Percentiles rank a stretch among this genome's conserved stretches.
phyloP scores from a whole-genome alignment of 1,140 invertebrate species.

The Eumaeus atala region DNA sequence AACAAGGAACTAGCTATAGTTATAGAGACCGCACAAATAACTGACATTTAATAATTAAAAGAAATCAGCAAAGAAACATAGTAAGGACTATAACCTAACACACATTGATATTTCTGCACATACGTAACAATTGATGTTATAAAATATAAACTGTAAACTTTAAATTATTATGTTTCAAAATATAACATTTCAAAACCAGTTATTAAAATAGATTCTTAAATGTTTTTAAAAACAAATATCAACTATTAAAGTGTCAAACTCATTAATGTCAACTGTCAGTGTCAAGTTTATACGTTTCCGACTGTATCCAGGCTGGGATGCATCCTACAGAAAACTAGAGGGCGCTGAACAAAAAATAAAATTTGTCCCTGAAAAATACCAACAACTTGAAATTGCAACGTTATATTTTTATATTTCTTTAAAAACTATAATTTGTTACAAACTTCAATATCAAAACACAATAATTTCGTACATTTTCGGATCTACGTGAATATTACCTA shows the following conservation, averaged over 20 bases:
- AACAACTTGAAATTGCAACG: too few relatives aligned
- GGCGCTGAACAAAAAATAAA: constrained; percentile 5
- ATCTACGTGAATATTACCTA: too few relatives aligned
- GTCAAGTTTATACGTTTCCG: constrained; percentile 3
- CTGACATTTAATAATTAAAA: not conserved
- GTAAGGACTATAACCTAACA: constrained; percentile 1
- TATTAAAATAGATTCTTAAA: too few relatives aligned
- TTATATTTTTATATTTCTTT: too few relatives aligned
- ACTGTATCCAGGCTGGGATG: not conserved
- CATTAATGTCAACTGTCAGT: constrained; percentile 18
- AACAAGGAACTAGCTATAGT: constrained; percentile 11
- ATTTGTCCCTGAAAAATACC: not conserved
- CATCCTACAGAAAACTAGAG: not conserved
- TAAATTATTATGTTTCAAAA: too few relatives aligned
- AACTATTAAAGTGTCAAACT: constrained; percentile 1
- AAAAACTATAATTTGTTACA: too few relatives aligned
- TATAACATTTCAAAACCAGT: too few relatives aligned
- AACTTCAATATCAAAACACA: too few relatives aligned
- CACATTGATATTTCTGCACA: not conserved
- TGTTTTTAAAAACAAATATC: constrained; percentile 7
- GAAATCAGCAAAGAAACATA: not conserved
- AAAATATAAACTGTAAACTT: not conserved
- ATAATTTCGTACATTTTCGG: not conserved
- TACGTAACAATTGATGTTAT: not conserved
- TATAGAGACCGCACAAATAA: not conserved